These are phyloP conservation scores for Odontocolon sp. DNA, from an alignment of 2,888 invertebrate genomes.

Conservation along the genomic window DNA sequence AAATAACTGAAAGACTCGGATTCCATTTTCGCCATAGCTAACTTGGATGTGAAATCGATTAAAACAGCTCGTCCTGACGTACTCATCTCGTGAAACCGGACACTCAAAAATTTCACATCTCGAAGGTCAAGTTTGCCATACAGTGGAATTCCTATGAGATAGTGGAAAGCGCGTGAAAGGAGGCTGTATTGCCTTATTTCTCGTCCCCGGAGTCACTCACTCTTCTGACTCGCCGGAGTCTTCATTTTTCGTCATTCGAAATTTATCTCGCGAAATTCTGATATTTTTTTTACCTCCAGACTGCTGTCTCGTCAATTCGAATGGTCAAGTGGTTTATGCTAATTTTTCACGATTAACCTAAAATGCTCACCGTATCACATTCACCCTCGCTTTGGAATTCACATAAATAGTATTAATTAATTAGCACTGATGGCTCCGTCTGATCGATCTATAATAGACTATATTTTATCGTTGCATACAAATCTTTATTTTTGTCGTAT, in stretches of 20 bases:
- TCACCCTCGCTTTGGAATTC: not conserved
- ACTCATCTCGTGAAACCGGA: conserved; percentile 14
- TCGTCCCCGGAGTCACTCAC: not conserved
- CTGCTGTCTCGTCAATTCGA: too few relatives aligned
- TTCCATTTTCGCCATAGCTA: too few relatives aligned
- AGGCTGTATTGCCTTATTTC: conserved; percentile 15
- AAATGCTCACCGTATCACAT: not conserved
- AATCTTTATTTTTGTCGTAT: not conserved
- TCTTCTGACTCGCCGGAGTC: too few relatives aligned
- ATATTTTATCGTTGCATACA: not conserved
- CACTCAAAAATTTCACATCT: conserved; percentile 58
- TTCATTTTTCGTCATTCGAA: not conserved
- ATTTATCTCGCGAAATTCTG: not conserved
- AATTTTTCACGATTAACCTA: conserved; percentile 1
- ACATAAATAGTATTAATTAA: not conserved
- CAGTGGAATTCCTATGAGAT: conserved; percentile 47
- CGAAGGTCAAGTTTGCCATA: conserved; percentile 60
- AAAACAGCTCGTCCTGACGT: not conserved
- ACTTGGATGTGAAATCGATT: conserved; percentile 8
- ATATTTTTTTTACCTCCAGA: too few relatives aligned
- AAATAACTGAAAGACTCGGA: not conserved
- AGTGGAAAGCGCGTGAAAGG: conserved; percentile 50
- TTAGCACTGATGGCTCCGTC: not conserved
- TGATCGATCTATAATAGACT: not conserved
- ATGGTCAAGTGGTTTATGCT: conserved; percentile 20